Evolutionary conservation across 2,888 invertebrate species (phyloP).

Genomic region (Pachliopta kotzebuea): DNA sequence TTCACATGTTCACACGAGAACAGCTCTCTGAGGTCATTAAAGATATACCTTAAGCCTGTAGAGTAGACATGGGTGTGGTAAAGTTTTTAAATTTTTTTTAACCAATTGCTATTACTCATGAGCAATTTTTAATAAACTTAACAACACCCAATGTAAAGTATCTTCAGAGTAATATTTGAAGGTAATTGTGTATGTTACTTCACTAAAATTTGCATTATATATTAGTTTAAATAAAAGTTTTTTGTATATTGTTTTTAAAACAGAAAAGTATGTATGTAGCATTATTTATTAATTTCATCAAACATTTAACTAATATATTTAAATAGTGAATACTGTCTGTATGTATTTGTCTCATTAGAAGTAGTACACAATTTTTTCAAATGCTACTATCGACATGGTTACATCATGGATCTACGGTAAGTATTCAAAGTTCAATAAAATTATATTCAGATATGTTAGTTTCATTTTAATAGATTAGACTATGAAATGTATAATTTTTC

Average conservation of each 20-base stretch:
- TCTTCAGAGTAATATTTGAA: constrained; percentile 57
- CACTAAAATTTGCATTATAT: background rate
- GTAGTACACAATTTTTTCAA: constrained; percentile 54
- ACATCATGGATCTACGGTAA: constrained; percentile 53
- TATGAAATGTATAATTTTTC: background rate
- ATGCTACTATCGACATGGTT: constrained; percentile 51
- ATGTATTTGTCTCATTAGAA: background rate
- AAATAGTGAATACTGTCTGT: background rate
- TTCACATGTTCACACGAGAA: constrained; percentile 94
- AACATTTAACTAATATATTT: background rate
- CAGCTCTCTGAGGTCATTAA: constrained; percentile 95
- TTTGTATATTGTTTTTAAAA: constrained; percentile 4
- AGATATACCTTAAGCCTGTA: constrained; percentile 81
- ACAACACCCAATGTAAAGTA: constrained; percentile 22
- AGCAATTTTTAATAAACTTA: constrained; percentile 7
- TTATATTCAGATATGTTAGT: constrained; percentile 32
- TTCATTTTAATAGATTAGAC: background rate
- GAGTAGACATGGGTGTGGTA: constrained; percentile 32
- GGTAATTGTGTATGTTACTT: constrained; percentile 48
- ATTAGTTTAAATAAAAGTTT: background rate
- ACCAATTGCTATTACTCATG: constrained; percentile 1
- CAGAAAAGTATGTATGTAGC: constrained; percentile 34
- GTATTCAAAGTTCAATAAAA: constrained; percentile 59
- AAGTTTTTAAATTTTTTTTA: constrained; percentile 31
- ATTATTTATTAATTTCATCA: background rate